phyloP scores from a whole-genome alignment of 1,140 invertebrate genomes.

The Nasonia giraulti region DNA sequence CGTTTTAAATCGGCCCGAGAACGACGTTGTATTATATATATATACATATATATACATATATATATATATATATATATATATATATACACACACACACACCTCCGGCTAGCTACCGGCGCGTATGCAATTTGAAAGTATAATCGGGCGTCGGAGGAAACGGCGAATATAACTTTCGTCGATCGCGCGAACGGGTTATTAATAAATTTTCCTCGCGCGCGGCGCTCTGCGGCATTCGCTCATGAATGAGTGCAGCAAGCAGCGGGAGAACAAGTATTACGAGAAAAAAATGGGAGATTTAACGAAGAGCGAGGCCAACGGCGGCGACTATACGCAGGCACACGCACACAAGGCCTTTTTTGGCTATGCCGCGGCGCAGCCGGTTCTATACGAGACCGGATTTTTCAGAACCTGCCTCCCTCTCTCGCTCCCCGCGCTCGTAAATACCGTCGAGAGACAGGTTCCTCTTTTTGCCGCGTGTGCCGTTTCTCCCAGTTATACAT shows the following conservation, averaged over 20 bases:
- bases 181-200: constrained; percentile 15
- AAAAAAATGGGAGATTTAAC: background rate
- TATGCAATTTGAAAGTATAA: constrained; percentile 1
- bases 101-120: too few relatives aligned
- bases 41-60: too few relatives aligned
- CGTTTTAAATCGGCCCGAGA: constrained; percentile 4
- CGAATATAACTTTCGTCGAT: constrained; percentile 11
- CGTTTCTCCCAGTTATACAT: constrained; percentile 23
- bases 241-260: background rate
- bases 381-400: constrained; percentile 29
- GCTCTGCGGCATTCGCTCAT: background rate
- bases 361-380: background rate
- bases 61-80: too few relatives aligned
- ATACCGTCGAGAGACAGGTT: constrained; percentile 22
- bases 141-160: background rate
- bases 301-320: background rate
- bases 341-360: constrained; percentile 31
- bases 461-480: constrained; percentile 4
- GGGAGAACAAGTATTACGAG: background rate
- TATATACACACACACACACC: too few relatives aligned
- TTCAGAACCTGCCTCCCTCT: constrained; percentile 24
- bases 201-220: background rate
- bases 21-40: background rate
- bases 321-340: background rate
- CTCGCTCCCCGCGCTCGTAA: background rate